A percentile compares a stretch with the other conserved stretches of the same genome.
phyloP scores from a whole-genome alignment of 2,888 invertebrate genomes.

The Pteria penguin region DNA sequence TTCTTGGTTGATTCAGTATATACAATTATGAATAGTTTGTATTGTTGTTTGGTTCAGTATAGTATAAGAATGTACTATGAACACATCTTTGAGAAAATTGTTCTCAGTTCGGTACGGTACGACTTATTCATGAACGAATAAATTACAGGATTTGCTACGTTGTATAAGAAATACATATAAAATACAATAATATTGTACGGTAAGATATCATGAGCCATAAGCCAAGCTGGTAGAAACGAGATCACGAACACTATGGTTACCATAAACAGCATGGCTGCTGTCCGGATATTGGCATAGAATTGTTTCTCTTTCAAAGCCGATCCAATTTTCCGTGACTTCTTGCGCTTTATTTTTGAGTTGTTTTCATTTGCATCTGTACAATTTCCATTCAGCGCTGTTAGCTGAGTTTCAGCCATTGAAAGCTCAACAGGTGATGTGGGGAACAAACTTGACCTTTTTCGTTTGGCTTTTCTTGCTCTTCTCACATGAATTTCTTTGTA shows the following conservation, averaged over 20 bases:
- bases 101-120: conserved; percentile 72
- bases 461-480: conserved; percentile 61
- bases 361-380: conserved; percentile 37
- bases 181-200: conserved; percentile 68
- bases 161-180: conserved; percentile 78
- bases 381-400: conserved; percentile 55
- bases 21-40: too few species aligned
- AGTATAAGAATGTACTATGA: too few species aligned
- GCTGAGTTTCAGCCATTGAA: conserved; percentile 50
- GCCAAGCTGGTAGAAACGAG: conserved; percentile 76
- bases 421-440: conserved; percentile 44
- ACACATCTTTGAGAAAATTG: conserved; percentile 44
- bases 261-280: conserved; percentile 79
- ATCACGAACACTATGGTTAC: conserved; percentile 77
- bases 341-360: conserved; percentile 23
- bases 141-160: conserved; percentile 78
- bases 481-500: conserved; percentile 68
- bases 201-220: conserved; percentile 70
- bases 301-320: conserved; percentile 54
- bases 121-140: conserved; percentile 79
- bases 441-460: conserved; percentile 68
- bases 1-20: too few species aligned
- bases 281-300: conserved; percentile 73
- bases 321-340: conserved; percentile 27
- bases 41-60: too few species aligned